Conservation (phyloP, 2,797 vertebrate species). For the Distichodus sexfasciatus region DNA sequence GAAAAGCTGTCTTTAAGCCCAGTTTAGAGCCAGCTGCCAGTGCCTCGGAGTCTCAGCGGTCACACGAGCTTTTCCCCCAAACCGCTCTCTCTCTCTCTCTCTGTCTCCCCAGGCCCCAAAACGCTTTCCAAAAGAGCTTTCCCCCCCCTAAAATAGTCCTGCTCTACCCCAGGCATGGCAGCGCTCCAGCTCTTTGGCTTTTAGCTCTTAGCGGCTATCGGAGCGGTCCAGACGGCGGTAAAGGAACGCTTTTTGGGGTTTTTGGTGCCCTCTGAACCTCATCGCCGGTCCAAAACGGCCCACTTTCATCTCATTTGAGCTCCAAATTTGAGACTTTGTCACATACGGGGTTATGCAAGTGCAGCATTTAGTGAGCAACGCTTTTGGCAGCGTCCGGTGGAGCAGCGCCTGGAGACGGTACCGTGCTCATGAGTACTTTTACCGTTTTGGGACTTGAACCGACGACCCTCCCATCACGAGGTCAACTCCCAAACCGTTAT, state of each 20-base stretch:
- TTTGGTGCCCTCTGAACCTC: neutral
- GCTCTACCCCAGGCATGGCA: constrained; percentile 24
- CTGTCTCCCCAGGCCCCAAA: neutral
- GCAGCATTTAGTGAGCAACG: neutral
- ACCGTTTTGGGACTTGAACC: no score
- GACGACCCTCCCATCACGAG: no score
- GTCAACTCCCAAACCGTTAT: no score
- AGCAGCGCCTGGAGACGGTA: no score
- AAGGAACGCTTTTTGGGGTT: constrained; percentile 4
- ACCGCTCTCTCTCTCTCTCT: neutral
- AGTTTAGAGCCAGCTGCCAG: no score
- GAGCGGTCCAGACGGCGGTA: neutral
- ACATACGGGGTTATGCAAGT: neutral
- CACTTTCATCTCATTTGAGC: constrained; percentile 5
- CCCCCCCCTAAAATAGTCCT: constrained; percentile 2
- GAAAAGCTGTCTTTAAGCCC: no score
- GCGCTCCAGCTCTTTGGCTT: constrained; percentile 10
- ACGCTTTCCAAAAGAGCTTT: neutral
- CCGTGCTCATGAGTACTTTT: no score
- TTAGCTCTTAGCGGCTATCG: constrained; percentile 8
- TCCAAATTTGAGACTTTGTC: neutral
- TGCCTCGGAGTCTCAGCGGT: no score
- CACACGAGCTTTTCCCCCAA: no score
- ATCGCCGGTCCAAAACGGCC: neutral
- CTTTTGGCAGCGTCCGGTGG: no score